Percentiles rank a stretch among this genome's conserved stretches.
These are phyloP conservation scores for Peribatodes rhomboidaria DNA, from an alignment of 2,888 invertebrate genomes.

Conservation along the genomic window DNA sequence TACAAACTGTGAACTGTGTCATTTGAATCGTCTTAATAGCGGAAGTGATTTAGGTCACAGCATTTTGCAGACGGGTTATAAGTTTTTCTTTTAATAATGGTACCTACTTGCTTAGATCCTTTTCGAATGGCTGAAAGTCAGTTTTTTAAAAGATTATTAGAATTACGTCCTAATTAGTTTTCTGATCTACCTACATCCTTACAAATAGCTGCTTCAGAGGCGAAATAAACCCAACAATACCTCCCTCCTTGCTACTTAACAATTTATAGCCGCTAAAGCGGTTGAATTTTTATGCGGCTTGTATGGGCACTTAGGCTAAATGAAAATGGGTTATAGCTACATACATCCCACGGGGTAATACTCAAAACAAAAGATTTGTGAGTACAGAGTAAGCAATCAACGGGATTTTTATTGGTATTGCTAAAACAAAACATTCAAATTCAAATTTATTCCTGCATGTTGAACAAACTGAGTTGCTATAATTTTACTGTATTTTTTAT, in stretches of 20 bases:
- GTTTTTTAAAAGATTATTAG: no score
- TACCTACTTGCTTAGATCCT: no score
- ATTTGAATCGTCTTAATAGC: no score
- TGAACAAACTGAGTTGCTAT: not conserved
- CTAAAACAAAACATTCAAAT: not conserved
- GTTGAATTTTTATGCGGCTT: constrained; percentile 35
- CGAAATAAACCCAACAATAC: constrained; percentile 28
- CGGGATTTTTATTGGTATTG: not conserved
- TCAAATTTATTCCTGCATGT: no score
- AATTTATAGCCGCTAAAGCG: constrained; percentile 39
- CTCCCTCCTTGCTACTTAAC: constrained; percentile 33
- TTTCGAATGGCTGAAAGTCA: no score
- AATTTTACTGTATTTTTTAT: not conserved
- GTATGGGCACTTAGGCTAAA: constrained; percentile 34
- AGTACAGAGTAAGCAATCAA: constrained; percentile 17
- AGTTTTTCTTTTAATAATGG: no score
- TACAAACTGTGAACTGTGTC: no score
- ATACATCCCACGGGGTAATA: constrained; percentile 22
- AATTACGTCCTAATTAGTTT: no score
- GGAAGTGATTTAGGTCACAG: no score
- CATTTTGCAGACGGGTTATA: no score
- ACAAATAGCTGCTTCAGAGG: constrained; percentile 1
- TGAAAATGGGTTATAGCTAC: constrained; percentile 31
- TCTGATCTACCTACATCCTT: not conserved
- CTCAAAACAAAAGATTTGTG: constrained; percentile 19